These are phyloP conservation scores for Bos indicus DNA, from an alignment of 2,113 vertebrate species.

Conservation along the genomic window DNA sequence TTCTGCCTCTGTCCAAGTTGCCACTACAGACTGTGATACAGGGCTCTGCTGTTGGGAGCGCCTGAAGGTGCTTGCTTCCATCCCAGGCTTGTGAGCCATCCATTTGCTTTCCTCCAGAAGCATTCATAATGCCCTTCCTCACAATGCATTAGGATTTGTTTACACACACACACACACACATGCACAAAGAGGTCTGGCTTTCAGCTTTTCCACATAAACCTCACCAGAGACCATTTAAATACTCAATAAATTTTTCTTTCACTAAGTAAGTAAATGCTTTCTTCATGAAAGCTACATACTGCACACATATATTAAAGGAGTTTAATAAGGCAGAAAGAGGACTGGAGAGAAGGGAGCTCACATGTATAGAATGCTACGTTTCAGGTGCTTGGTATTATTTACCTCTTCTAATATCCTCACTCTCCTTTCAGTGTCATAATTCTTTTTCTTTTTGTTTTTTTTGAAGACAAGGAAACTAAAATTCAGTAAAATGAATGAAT, in stretches of 20 bases:
- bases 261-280: background rate
- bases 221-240: background rate
- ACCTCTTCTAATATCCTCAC: background rate
- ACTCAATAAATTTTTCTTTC: background rate
- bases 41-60: accelerated
- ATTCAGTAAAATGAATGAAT: background rate
- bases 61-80: background rate
- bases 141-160: background rate
- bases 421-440: too few relatives aligned
- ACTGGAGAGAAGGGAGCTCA: background rate
- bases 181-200: background rate
- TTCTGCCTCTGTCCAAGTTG: background rate
- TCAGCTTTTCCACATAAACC: background rate
- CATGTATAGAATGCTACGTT: background rate
- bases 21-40: accelerated
- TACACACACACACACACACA: background rate
- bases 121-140: background rate
- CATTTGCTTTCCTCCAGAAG: background rate
- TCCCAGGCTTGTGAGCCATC: background rate
- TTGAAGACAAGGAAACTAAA: background rate
- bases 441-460: background rate
- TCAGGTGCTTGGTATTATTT: background rate
- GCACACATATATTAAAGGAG: background rate
- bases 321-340: background rate
- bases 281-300: background rate